Conservation (phyloP, 2,113 vertebrate species). For the Asarcornis scutulata region DNA sequence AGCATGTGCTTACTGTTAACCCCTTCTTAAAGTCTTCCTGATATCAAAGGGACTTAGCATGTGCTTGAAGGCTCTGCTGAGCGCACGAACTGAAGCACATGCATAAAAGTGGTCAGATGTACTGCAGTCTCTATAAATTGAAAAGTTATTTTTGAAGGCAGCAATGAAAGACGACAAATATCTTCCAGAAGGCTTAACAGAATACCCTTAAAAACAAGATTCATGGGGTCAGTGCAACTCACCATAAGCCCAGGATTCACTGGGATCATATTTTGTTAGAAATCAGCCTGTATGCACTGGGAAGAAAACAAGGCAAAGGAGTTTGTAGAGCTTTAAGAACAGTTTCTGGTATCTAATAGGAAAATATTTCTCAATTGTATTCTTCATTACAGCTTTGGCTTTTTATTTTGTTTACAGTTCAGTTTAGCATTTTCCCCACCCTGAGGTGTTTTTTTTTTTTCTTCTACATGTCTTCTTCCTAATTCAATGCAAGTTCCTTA, state of each 20-base stretch:
- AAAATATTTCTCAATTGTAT: background rate
- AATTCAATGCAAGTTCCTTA: background rate
- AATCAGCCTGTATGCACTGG: background rate
- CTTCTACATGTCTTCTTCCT: background rate
- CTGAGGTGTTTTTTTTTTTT: background rate
- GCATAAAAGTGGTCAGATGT: background rate
- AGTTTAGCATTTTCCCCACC: background rate
- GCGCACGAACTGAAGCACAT: fast-evolving
- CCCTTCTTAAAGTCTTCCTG: background rate
- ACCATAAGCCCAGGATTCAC: background rate
- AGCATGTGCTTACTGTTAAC: background rate
- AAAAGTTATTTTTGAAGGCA: background rate
- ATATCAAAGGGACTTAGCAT: background rate
- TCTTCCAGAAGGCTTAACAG: background rate
- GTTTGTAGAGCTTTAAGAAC: background rate
- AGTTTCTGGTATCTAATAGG: background rate
- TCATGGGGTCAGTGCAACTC: background rate
- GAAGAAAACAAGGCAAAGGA: background rate
- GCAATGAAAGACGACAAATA: background rate
- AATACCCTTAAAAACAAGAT: background rate
- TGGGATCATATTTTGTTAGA: background rate
- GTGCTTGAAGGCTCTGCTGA: background rate
- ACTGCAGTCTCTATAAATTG: background rate
- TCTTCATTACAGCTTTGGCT: background rate
- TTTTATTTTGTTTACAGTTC: background rate